Conservation (phyloP, 53 echinoderm and acorn worm genomes). For the Stichopus horrens region DNA sequence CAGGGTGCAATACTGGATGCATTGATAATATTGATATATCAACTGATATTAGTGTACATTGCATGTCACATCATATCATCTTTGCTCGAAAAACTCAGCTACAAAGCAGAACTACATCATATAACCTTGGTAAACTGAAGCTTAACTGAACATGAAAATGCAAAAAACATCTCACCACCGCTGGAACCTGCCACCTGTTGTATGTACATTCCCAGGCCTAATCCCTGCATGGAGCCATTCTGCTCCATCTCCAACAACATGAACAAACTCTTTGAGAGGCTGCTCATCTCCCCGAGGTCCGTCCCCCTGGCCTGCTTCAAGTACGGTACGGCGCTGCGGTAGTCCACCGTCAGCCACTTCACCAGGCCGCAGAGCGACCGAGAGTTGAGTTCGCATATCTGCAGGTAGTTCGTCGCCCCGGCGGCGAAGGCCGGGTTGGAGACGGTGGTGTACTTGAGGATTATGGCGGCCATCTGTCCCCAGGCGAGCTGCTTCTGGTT, state of each 20-base stretch:
- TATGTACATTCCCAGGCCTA: conserved; percentile 65
- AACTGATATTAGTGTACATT: too few species aligned
- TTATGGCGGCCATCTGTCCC: conserved; percentile 62
- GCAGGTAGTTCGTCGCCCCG: conserved; percentile 38
- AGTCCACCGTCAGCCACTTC: conserved; percentile 90
- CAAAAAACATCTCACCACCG: conserved; percentile 50
- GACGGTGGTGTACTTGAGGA: conserved; percentile 64
- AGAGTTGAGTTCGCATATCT: conserved; percentile 64
- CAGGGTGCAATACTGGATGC: too few species aligned
- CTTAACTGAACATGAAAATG: too few species aligned
- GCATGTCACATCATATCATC: too few species aligned
- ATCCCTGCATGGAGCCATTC: conserved; percentile 70
- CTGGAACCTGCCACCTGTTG: conserved; percentile 27
- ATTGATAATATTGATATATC: too few species aligned
- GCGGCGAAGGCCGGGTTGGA: conserved; percentile 42
- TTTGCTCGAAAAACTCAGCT: too few species aligned
- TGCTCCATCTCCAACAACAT: conserved; percentile 83
- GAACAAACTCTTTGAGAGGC: conserved; percentile 64
- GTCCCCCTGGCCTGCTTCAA: conserved; percentile 74
- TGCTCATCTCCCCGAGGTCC: conserved; percentile 53
- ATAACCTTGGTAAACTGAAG: too few species aligned
- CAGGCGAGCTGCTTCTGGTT: conserved; percentile 69
- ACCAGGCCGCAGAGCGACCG: conserved; percentile 82
- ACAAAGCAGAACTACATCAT: too few species aligned
- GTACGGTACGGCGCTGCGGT: conserved; percentile 67